Evolutionary conservation across 2,888 invertebrate genomes (phyloP).

Genomic region (Pachydiplax longipennis): DNA sequence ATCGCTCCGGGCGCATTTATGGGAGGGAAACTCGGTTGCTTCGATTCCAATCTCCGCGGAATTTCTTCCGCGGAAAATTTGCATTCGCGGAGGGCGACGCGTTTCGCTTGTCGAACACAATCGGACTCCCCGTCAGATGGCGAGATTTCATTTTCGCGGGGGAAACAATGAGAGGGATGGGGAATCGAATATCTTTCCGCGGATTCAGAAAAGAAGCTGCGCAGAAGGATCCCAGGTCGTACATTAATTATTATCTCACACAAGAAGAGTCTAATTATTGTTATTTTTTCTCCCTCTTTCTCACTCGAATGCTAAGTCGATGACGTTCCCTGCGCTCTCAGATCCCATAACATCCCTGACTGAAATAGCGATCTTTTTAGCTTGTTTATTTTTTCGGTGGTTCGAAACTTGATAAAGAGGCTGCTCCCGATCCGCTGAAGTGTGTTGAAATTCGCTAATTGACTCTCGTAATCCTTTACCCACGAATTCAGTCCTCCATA

Average conservation of each 20-base stretch:
- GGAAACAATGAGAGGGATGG: neutral
- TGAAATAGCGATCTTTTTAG: too few species aligned
- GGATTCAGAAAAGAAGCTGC: neutral
- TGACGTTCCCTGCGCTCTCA: neutral
- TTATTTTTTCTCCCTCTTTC: neutral
- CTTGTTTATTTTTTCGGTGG: too few species aligned
- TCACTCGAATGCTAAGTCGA: neutral
- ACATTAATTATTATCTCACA: neutral
- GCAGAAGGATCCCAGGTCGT: neutral
- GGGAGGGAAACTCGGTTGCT: neutral
- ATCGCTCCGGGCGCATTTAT: neutral
- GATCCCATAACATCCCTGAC: neutral
- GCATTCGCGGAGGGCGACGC: neutral
- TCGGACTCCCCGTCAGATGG: neutral
- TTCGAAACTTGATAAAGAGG: too few species aligned
- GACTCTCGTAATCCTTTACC: too few species aligned
- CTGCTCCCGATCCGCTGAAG: too few species aligned
- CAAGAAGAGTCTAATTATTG: neutral
- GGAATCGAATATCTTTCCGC: neutral
- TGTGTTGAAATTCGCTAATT: too few species aligned
- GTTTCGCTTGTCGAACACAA: slow-evolving; percentile 2
- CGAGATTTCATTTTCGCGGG: neutral
- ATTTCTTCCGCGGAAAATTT: neutral
- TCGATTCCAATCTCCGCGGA: neutral
- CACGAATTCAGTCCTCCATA: too few species aligned